These are phyloP conservation scores for Sternotherus odoratus DNA, from an alignment of 2,797 vertebrate species.

Conservation along the genomic window DNA sequence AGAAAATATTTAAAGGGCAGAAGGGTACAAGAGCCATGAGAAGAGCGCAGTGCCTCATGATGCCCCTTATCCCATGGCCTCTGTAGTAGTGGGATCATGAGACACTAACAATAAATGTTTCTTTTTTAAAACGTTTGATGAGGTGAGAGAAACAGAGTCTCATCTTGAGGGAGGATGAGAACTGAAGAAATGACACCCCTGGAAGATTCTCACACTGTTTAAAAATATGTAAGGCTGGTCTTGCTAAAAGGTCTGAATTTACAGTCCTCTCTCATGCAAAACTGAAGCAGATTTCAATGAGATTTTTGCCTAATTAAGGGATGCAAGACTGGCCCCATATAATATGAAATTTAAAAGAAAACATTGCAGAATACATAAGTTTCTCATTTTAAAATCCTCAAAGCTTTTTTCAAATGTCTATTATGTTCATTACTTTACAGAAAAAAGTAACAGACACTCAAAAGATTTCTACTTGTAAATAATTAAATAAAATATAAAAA, in stretches of 20 bases:
- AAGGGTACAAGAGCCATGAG: not conserved
- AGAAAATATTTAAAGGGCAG: not conserved
- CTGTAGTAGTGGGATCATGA: not conserved
- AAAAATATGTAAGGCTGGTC: not conserved
- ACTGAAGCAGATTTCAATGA: not conserved
- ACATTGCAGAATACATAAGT: not conserved
- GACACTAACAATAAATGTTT: not conserved
- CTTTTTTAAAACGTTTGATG: not conserved
- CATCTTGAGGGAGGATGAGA: not conserved
- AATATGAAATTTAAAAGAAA: not conserved
- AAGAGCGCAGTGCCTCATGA: not conserved
- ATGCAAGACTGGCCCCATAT: not conserved
- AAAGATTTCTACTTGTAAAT: constrained; percentile 2
- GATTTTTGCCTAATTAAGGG: not conserved
- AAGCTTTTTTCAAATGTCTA: not conserved
- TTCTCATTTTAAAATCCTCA: not conserved
- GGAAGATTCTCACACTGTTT: not conserved
- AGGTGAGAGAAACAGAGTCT: not conserved
- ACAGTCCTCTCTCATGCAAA: not conserved
- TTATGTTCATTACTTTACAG: not conserved
- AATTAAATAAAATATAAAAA: not conserved
- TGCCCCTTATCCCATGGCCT: not conserved
- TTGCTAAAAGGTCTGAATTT: not conserved
- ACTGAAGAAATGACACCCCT: not conserved
- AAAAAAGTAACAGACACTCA: not conserved